Base-by-base conservation (phyloP, 2,797 vertebrate species). In the Helarctos malayanus region DNA sequence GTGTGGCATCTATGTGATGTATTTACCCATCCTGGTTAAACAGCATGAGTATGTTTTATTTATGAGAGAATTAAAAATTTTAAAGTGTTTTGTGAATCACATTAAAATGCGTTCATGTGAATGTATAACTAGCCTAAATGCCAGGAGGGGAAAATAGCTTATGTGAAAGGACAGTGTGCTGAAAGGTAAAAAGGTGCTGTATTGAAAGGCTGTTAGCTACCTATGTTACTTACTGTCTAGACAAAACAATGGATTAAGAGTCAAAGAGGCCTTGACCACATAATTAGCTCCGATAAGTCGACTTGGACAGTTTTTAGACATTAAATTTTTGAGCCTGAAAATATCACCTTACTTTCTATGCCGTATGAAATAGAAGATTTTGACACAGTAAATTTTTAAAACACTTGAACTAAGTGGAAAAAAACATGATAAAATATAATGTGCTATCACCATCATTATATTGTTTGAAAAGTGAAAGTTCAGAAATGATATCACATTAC, bases 381-480 rank as follows among this genome's bases (percentile, higher is more conserved):
- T 92, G 29, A 68, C 29, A 90, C 18, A 63, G 2, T 21, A 59
- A 65, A 2, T 73, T 94, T 90, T 92, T 94, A 75, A 95, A 89
- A 93, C 19, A 87, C 52, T 45, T 80, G 57, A 95, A 73, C 23
- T 54, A 92, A 90, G 65, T 76, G 7, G 71, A 18, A 65, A 54
- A 84, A 95, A 63, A 52, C 5, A 54, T 49, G 29, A 69, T 54
- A 27, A 73, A 91, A 81, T 71, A 82, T 56, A 93, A 92, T 91
- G 11, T 87, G 35, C 11, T 69, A 83, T 61, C 69, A 89, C 49
- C 78, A 79, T 83, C 84, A 79, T 56, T 69, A 83, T n/a, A 16
- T 45, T 90, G 19, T 88, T 79, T 92, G 5, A 95, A 97, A 75
- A 47, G 8, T 57, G 23, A 32, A 80, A 95, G 32, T 82, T 69